Evolutionary conservation across 2,888 invertebrate species (phyloP), one percentile per base, ranked within the genome.

Genomic region (Leucoma salicis): DNA sequence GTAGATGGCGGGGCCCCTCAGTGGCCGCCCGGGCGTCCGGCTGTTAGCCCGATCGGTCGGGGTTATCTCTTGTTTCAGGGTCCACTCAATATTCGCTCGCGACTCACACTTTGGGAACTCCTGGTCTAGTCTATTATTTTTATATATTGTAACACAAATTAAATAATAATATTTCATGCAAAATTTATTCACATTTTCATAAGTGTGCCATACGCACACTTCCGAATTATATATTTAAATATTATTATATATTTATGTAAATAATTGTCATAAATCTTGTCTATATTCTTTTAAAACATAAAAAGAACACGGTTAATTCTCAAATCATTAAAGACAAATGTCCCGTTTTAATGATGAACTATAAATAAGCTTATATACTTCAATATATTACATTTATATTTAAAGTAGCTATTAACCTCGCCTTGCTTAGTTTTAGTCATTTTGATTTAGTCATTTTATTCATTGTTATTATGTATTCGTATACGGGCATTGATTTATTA

Each of bases 271-370:
- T 58, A 38, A 29, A 55, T 43, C 32, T 29, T 29, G 11, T 4
- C 13, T n/a, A 13, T 14, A 29, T 29, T 29, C 38, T n/a, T n/a
- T n/a, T n/a, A n/a, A n/a, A n/a, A n/a, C n/a, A n/a, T n/a, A 39
- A 43, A 24, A 35, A 47, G 39, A 33, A 42, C 47, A 49, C 49
- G 12, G 59, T 58, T 41, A 45, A 35, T 36, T 42, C 18, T 43
- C 16, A 31, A 14, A 28, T 40, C 37, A 47, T 29, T 29, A 45
- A 38, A 39, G 44, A 14, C 28, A 32, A 39, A 52, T 14, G 43
- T 60, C 43, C 59, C 52, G 63, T 64, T 63, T 47, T 55, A 53
- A 57, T 34, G 45, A 52, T 36, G 15, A 25, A 25, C 36, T 18
- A 42, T 33, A 35, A 50, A 48, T 40, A 27, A 27, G n/a, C 11